Conservation (phyloP, 2,113 vertebrate genomes). For the Cyanoramphus novaezelandiae region DNA sequence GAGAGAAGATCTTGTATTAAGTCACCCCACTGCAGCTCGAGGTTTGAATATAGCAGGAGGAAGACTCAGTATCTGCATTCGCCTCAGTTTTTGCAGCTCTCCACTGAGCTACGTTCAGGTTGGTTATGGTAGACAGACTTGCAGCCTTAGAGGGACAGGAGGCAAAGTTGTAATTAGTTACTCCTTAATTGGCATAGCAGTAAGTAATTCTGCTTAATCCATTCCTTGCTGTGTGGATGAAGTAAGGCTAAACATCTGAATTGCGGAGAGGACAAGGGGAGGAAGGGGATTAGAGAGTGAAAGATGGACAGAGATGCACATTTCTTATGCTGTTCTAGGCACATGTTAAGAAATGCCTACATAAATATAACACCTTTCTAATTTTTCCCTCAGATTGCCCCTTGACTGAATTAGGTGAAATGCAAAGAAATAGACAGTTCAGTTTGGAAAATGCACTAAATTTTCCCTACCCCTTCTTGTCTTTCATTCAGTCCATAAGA, state of each 20-base stretch:
- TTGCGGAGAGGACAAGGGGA: background rate
- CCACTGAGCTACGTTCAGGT: background rate
- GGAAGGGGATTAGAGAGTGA: background rate
- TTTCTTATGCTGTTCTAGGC: background rate
- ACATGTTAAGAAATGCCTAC: background rate
- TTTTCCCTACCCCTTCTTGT: background rate
- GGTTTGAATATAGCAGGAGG: background rate
- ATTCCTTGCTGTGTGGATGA: conserved; percentile 51
- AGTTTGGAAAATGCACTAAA: background rate
- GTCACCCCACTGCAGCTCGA: background rate
- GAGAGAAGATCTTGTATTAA: background rate
- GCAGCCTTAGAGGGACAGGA: background rate
- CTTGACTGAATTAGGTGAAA: conserved; percentile 15
- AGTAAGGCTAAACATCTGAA: conserved; percentile 24
- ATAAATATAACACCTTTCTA: background rate
- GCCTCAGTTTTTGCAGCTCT: background rate
- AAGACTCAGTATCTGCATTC: background rate
- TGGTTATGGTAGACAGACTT: background rate
- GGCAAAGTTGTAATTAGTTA: conserved; percentile 50
- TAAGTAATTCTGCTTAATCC: conserved; percentile 60
- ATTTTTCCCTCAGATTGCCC: background rate
- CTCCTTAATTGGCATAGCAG: conserved; percentile 35
- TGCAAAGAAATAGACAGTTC: background rate
- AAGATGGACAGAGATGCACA: background rate
- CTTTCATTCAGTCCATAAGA: conserved; percentile 55